Base-by-base conservation (phyloP, 2,797 vertebrate genomes). In the Falco peregrinus region DNA sequence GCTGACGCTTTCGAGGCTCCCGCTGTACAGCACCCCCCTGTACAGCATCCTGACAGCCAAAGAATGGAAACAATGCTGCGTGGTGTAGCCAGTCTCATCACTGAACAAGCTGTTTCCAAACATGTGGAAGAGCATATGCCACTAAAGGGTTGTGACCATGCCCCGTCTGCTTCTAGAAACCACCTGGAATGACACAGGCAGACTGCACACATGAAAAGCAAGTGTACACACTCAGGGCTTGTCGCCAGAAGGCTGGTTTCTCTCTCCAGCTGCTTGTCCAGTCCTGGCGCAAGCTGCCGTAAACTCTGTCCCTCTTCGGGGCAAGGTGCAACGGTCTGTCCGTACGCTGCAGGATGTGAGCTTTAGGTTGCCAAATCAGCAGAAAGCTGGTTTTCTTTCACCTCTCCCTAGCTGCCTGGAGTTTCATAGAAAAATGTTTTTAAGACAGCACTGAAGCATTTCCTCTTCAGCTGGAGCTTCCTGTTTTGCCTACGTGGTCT, bases 401-500 rank as follows among this genome's bases (percentile, higher is more conserved):
- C 48, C 70, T 76, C 57, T 74, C 57, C 50, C 16, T n/a, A 77
- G 65, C 45, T 87, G 61, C 57, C 19, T 16, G 29, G 11, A 61
- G 43, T 54, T 87, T 45, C 64, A 33, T 1, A 61, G 45, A 50
- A 60, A 76, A 74, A 73, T 25, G 60, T 50, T 91, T 90, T 81
- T 20, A 76, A 80, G 80, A 57, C 9, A 53, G 47, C 54, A 50
- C 22, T 65, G 29, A 74, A 92, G 45, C 39, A 64, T 63, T 94
- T 96, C 83, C 50, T 90, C 88, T 79, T 79, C 33, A 53, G 57
- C 75, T 12, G 6, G 84, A 86, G 71, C 90, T 97, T 98, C 97
- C 98, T 97, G 95, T 95, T 97, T 97, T 94, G 87, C 92, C 89
- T 76, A 37, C 6, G 11, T 82, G 84, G 81, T 85, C 51, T 1